phyloP scores from a whole-genome alignment of 2,113 vertebrate genomes.

The Anoplopoma fimbria region DNA sequence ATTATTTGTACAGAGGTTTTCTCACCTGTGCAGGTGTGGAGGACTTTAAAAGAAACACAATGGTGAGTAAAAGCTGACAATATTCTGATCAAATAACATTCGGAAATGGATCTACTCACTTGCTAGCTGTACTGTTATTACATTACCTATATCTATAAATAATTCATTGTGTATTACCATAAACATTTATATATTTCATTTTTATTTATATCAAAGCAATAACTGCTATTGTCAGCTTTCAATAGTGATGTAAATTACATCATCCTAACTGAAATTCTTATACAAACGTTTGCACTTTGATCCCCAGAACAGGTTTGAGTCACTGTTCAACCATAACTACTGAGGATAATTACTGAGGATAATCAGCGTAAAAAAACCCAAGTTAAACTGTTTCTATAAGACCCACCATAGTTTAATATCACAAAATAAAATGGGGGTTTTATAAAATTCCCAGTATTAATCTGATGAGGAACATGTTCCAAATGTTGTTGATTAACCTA shows the following conservation, averaged over 20 bases:
- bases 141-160: neutral
- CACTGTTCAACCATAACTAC: neutral
- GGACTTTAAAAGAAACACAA: neutral
- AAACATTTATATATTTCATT: neutral
- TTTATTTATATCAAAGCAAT: neutral
- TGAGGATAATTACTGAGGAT: neutral
- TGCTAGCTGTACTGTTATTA: neutral
- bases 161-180: neutral
- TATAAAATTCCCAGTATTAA: neutral
- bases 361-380: too few relatives aligned
- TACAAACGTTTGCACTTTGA: neutral
- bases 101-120: neutral
- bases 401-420: neutral
- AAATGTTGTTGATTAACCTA: too few relatives aligned
- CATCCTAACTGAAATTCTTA: neutral
- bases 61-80: neutral
- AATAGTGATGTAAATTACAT: too few relatives aligned
- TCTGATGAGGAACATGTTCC: too few relatives aligned
- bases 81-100: neutral
- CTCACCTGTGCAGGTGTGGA: too few relatives aligned
- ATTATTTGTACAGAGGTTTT: neutral
- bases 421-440: neutral
- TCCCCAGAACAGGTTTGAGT: neutral
- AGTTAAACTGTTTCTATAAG: too few relatives aligned
- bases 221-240: neutral